Evolutionary conservation across 2,113 vertebrate species (phyloP), one percentile per base, ranked within the genome.

Genomic region (Anoplopoma fimbria): DNA sequence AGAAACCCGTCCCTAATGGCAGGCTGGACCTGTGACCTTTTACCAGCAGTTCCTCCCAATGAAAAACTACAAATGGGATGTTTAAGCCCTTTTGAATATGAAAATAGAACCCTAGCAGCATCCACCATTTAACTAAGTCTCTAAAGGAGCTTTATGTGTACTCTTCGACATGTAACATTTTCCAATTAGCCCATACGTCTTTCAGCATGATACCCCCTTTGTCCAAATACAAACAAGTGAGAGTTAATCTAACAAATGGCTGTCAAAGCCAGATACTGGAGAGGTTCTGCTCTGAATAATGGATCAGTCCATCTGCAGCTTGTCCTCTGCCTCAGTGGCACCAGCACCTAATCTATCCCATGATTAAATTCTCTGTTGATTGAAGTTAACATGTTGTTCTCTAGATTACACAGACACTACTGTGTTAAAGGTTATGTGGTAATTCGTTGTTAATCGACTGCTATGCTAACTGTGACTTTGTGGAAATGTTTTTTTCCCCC

Each of bases 241-340:
- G 83, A 89, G 89, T 85, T 92, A 94, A 95, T 94, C 87, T 91
- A 77, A 84, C 83, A 94, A 94, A 94, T 94, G 93, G 89, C 81
- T 70, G 89, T 90, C 78, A 73, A 60, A 61, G 77, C 53, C 45
- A 61, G 88, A 91, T 88, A 87, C 81, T 49, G 64, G 72, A 90
- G 84, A 85, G 79, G 71, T 77, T 79, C 74, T 19, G 72, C 81
- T 84, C 77, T 93, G 88, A 93, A 93, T 94, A 93, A 94, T 92
- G 90, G 87, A 91, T 91, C 81, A 19, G 21, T 83, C 79, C 70
- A 81, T 88, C 84, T 57, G 85, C 72, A 87, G 90, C 86, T 70
- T 72, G 70, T 74, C 82, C 65, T 76, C 64, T 38, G 38, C 74
- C 49, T 74, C 85, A 87, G 89, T 85, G 87, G 86, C 84, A 82